Evolutionary conservation across 2,113 vertebrate species (phyloP), one percentile per base, ranked within the genome.

Genomic region (Lycaon pictus): DNA sequence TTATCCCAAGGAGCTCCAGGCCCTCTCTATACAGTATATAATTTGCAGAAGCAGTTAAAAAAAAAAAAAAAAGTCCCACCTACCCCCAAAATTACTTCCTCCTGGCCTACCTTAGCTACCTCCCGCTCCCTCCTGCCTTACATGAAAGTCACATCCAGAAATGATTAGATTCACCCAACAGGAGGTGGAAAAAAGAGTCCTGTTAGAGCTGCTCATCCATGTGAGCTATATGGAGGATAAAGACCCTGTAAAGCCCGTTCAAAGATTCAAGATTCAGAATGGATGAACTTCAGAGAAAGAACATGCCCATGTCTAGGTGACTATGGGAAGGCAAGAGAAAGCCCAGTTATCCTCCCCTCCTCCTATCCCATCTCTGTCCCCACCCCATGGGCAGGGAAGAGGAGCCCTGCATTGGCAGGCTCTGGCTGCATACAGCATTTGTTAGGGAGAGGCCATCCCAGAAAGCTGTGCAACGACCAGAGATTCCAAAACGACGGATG

Each of bases 371-470:
- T 7, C 5, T 43, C 43, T 43, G 43, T 43, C 2, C 9, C 11
- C 3, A 15, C 23, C 4, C 51, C 51, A 2, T 27, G 13, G 4
- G 22, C 3, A 22, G 32, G 58, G 22, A 43, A 17, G 88, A 48
- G 2, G 7, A 22, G 22, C 27, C 3, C 8, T 10, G 9, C 19
- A 6, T 19, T 17, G 32, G n/a, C 37, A 17, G 51, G 58, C 32
- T 29, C 71, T 12, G 11, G 32, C 25, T 29, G 7, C 7, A 60
- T 0, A 1, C 15, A 17, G 43, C 22, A 0, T 56, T 55, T 48
- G 37, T 67, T 95, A 87, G 55, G 48, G 77, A 58, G 88, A 90
- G 82, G 6, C 71, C 74, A 58, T 29, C 88, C 88, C 81, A 32
- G 93, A 74, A 96, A 91, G 20, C 1, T 0, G 19, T 12, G 60